These are phyloP conservation scores for Drosophila lowei DNA, from an alignment of 1,140 invertebrate species.

Conservation along the genomic window DNA sequence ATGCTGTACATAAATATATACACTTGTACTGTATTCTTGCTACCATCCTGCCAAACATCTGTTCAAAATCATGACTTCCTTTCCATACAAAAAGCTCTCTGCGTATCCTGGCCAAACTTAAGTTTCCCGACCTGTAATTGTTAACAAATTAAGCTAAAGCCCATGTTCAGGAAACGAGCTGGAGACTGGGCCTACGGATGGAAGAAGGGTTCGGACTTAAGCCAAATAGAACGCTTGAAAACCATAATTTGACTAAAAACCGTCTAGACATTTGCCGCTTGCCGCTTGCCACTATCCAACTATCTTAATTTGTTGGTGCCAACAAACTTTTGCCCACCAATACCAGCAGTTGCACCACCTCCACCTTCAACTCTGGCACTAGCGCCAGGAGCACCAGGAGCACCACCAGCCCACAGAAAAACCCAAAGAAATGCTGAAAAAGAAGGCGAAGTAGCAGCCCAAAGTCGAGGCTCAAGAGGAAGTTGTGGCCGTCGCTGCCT, in stretches of 20 bases:
- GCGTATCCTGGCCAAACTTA: too few relatives aligned
- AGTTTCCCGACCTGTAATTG: slow-evolving; percentile 22
- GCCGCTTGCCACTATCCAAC: slow-evolving; percentile 59
- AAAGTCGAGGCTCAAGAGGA: slow-evolving; percentile 39
- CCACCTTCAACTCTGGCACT: too few relatives aligned
- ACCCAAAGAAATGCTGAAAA: slow-evolving; percentile 14
- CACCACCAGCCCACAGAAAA: neutral
- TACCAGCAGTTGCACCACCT: slow-evolving; percentile 8
- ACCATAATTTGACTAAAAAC: slow-evolving; percentile 80
- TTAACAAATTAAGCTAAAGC: slow-evolving; percentile 23
- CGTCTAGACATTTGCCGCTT: slow-evolving; percentile 69
- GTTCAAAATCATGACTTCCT: too few relatives aligned
- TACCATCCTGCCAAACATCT: too few relatives aligned
- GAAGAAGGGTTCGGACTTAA: neutral
- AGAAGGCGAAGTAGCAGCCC: neutral
- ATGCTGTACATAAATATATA: too few relatives aligned
- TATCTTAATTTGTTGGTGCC: slow-evolving; percentile 79
- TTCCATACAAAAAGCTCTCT: too few relatives aligned
- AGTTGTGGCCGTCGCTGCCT: slow-evolving; percentile 65
- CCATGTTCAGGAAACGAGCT: slow-evolving; percentile 34
- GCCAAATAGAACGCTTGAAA: slow-evolving; percentile 61
- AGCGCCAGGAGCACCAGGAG: too few relatives aligned
- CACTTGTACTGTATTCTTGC: too few relatives aligned
- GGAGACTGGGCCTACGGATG: neutral
- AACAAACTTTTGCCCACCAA: slow-evolving; percentile 63